phyloP scores from a whole-genome alignment of 1,140 invertebrate genomes.

The Holcopasites calliopsidis region DNA sequence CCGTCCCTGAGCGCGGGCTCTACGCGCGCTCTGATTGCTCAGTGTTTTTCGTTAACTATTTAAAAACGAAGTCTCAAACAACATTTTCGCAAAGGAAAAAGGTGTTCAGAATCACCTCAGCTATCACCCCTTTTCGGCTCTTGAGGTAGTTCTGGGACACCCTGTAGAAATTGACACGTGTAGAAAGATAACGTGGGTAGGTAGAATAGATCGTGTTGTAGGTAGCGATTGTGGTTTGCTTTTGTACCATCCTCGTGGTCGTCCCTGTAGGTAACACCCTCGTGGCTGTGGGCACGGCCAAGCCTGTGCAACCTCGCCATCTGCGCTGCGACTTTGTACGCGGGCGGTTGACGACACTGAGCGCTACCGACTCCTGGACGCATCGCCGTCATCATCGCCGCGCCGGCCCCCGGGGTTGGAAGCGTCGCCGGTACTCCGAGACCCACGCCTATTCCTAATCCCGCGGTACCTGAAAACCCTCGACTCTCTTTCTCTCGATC shows the following conservation, averaged over 20 bases:
- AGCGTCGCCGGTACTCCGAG: constrained; percentile 72
- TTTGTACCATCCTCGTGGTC: constrained; percentile 85
- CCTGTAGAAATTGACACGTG: too few species aligned
- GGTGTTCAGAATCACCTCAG: too few species aligned
- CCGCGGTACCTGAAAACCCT: constrained; percentile 78
- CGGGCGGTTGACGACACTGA: constrained; percentile 83
- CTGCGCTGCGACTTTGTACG: constrained; percentile 89
- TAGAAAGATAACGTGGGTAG: constrained; percentile 17
- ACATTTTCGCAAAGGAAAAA: too few species aligned
- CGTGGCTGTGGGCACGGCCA: constrained; percentile 91
- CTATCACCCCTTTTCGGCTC: too few species aligned
- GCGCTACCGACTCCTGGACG: constrained; percentile 61
- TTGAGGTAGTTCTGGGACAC: too few species aligned
- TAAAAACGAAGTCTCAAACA: too few species aligned
- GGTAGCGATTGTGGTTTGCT: constrained; percentile 70
- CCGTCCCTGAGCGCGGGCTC: too few species aligned
- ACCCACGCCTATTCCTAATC: constrained; percentile 67
- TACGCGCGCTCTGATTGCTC: too few species aligned
- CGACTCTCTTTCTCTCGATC: constrained; percentile 65
- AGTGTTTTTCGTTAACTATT: too few species aligned
- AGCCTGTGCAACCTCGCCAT: constrained; percentile 88
- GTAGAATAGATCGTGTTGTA: constrained; percentile 25
- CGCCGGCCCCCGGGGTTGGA: constrained; percentile 64
- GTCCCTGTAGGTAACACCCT: constrained; percentile 86
- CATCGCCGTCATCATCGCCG: constrained; percentile 61